Percentiles rank a stretch among this genome's conserved stretches.
Conservation (phyloP, 1,140 invertebrate species). For the Bombus confusus region DNA sequence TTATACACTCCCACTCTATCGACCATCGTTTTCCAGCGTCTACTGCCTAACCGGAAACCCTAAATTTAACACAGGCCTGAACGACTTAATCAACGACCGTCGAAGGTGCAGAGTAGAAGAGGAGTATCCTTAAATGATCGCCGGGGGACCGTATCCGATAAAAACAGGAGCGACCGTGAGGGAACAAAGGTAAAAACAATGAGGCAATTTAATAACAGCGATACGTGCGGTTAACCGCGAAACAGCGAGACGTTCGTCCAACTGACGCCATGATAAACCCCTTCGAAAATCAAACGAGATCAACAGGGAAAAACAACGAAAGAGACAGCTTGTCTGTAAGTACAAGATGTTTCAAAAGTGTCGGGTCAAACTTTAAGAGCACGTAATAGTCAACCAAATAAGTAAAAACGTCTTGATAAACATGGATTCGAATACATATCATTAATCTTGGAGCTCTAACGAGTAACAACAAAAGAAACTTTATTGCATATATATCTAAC, state of each 20-base stretch:
- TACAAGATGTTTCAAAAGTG: background rate
- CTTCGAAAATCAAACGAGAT: background rate
- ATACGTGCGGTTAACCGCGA: slow-evolving; percentile 38
- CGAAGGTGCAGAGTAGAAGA: background rate
- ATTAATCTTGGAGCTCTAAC: too few relatives aligned
- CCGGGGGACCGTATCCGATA: slow-evolving; percentile 1
- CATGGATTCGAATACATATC: too few relatives aligned
- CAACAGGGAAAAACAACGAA: too few relatives aligned
- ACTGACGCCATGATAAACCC: background rate
- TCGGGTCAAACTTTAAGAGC: background rate
- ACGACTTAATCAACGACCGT: slow-evolving; percentile 20
- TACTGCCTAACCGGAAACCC: background rate
- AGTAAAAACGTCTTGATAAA: too few relatives aligned
- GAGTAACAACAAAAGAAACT: too few relatives aligned
- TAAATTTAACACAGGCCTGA: slow-evolving; percentile 17
- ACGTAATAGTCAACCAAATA: too few relatives aligned
- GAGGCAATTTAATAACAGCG: slow-evolving; percentile 72
- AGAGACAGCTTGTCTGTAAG: background rate
- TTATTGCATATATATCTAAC: too few relatives aligned
- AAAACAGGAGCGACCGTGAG: slow-evolving; percentile 35
- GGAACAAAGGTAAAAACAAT: slow-evolving; percentile 59
- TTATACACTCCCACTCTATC: background rate
- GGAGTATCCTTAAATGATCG: background rate
- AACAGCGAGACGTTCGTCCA: background rate
- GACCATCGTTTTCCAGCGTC: background rate